Evolutionary conservation across 37 sponge, comb jelly and placozoan genomes (phyloP), one percentile per base, ranked within the genome.

Genomic region (Lycopodina hypogea): DNA sequence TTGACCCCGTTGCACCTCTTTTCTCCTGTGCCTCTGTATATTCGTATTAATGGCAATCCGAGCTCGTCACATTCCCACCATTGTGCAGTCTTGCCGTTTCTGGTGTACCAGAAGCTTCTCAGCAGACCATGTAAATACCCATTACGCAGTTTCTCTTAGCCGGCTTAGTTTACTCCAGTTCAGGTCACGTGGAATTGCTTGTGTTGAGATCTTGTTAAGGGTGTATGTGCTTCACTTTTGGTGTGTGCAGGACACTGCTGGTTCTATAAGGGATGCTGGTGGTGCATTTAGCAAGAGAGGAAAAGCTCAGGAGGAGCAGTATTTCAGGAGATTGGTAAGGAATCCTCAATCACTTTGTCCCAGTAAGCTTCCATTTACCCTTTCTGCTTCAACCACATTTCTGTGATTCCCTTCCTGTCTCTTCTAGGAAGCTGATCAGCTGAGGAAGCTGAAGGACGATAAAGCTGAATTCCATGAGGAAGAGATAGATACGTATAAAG

Each of bases 221-320:
- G 24, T 21, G 4, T 60, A 17, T 17, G 19, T 60, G 18, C 24
- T 60, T 17, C 24, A 6, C 61, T 6, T 60, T 11, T n/a, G n/a
- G n/a, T 6, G 6, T 8, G 24, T 52, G 4, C 55, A 72, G 73
- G 55, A 63, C 38, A 8, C 39, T 57, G 29, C 60, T 59, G 35
- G 32, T 28, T 37, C 34, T 23, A 62, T 36, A 8, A 79, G 87
- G 63, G 80, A 67, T 68, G 87, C 87, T 74, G 87, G 87, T 59
- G 87, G 87, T 12, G 39, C 78, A 15, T 79, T 86, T 28, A 52
- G 80, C 38, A 78, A 86, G 68, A 79, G 53, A 39, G 87, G 79
- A 72, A 79, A 86, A 61, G 87, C 80, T 6, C 65, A 64, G 18
- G 87, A 86, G 36, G 87, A 86, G 12, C 87, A 86, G 56, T 86